Conservation (phyloP, 2,113 vertebrate genomes). For the Chloroceryle aenea region DNA sequence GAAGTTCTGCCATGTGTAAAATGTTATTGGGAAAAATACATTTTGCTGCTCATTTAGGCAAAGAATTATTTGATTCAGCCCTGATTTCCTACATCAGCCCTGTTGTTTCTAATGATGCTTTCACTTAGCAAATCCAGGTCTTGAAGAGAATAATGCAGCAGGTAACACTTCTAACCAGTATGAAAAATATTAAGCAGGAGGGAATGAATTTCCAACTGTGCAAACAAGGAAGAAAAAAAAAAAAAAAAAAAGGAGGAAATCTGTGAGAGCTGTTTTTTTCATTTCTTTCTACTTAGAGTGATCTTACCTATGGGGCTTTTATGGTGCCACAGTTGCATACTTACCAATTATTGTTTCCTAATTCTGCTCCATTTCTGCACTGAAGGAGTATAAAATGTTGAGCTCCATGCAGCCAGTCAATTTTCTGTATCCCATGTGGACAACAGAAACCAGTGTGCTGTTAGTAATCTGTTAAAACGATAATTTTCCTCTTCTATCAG, state of each 20-base stretch:
- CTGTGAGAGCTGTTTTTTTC: not conserved
- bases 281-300: conserved; percentile 30
- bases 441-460: conserved; percentile 44
- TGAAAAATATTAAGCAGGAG: conserved; percentile 55
- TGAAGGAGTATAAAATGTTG: conserved; percentile 31
- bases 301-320: conserved; percentile 25
- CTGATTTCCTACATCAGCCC: not conserved
- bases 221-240: not conserved
- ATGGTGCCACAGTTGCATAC: conserved; percentile 42
- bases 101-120: conserved; percentile 29
- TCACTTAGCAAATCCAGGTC: conserved; percentile 11
- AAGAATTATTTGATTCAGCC: not conserved
- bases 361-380: conserved; percentile 39
- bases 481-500: conserved; percentile 21
- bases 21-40: not conserved
- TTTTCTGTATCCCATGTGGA: conserved; percentile 47
- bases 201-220: conserved; percentile 58
- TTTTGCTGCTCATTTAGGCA: not conserved
- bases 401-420: conserved; percentile 10
- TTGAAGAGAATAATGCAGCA: conserved; percentile 47
- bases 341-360: conserved; percentile 63
- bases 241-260: not conserved
- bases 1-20: not conserved
- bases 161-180: conserved; percentile 48
- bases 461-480: conserved; percentile 56